Conservation (phyloP, 2,113 vertebrate genomes). For the Pteropus alecto region DNA sequence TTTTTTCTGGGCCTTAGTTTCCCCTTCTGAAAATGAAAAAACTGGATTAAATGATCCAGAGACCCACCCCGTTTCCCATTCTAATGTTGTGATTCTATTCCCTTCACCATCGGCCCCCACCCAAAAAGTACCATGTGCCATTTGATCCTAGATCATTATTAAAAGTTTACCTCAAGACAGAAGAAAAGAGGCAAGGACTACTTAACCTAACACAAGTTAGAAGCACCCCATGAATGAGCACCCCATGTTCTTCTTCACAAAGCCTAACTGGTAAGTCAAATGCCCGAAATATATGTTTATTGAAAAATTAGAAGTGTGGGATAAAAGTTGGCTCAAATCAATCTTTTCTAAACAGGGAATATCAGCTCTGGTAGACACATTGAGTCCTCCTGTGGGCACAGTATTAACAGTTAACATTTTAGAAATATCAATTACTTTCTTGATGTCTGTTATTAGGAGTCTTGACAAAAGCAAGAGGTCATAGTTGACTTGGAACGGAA, state of each 20-base stretch:
- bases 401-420: background rate
- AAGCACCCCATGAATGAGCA: background rate
- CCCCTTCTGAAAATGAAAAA: background rate
- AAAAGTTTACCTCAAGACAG: background rate
- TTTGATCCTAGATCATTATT: background rate
- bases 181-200: background rate
- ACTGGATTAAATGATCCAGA: background rate
- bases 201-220: background rate
- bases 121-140: background rate
- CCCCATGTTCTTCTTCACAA: background rate
- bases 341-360: background rate
- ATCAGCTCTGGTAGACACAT: background rate
- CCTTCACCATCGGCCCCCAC: background rate
- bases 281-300: background rate
- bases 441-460: background rate
- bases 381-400: background rate
- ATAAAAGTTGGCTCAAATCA: background rate
- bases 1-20: background rate
- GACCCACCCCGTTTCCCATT: background rate
- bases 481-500: background rate
- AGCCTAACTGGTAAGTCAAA: background rate
- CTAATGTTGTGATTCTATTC: background rate
- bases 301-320: background rate
- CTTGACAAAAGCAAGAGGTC: conserved; percentile 43
- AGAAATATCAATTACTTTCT: background rate